Percentiles rank a stretch among this genome's conserved stretches.
Conservation (phyloP, 1,140 invertebrate species). For the Zaprionus taronus region DNA sequence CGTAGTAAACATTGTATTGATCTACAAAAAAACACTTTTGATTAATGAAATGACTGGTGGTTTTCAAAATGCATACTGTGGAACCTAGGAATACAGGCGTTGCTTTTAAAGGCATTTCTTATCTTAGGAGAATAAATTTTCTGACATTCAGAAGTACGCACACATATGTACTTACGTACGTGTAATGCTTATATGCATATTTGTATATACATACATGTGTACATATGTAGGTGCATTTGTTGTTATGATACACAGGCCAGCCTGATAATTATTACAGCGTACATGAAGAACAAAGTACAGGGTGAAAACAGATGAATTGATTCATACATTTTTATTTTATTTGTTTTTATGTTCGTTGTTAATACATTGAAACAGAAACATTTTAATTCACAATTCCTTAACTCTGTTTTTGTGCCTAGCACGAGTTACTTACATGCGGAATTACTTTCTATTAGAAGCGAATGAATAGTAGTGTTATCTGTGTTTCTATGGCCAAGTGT, state of each 20-base stretch:
- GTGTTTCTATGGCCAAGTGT: neutral
- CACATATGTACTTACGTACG: neutral
- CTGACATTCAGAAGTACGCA: neutral
- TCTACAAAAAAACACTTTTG: slow-evolving; percentile 16
- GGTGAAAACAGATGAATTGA: neutral
- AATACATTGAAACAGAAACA: neutral
- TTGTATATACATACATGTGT: neutral
- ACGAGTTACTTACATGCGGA: slow-evolving; percentile 6
- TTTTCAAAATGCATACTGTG: slow-evolving; percentile 19
- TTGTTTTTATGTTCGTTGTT: neutral
- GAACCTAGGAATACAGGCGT: neutral
- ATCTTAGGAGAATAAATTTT: neutral
- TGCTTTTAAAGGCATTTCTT: slow-evolving; percentile 20
- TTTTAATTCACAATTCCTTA: slow-evolving; percentile 8
- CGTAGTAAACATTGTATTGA: slow-evolving; percentile 31
- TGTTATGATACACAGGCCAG: neutral
- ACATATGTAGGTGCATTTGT: neutral
- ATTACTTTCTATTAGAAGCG: neutral
- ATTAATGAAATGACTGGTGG: neutral
- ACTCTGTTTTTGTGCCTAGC: neutral
- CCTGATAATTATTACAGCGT: neutral
- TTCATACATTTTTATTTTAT: neutral
- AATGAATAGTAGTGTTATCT: slow-evolving; percentile 8
- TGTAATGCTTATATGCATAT: neutral
- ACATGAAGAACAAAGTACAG: slow-evolving; percentile 27